Evolutionary conservation across 2,113 vertebrate species (phyloP).

Genomic region (Aphelocoma coerulescens): DNA sequence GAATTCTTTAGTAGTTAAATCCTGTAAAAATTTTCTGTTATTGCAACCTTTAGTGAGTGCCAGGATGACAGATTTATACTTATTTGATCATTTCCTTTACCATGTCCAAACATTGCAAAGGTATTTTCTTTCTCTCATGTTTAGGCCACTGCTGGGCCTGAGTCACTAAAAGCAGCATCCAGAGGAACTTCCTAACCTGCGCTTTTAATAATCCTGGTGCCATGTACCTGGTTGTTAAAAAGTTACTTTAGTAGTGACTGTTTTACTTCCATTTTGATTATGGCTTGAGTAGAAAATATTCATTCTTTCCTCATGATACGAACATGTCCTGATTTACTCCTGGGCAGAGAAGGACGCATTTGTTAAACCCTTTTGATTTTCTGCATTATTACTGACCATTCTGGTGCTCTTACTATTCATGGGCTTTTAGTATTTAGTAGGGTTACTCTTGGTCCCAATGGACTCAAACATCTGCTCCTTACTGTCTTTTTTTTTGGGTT

Average conservation of each 20-base stretch:
- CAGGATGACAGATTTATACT: neutral
- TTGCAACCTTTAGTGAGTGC: neutral
- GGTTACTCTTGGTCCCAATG: neutral
- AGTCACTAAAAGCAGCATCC: neutral
- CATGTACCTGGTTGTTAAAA: neutral
- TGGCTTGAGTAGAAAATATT: neutral
- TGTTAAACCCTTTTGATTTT: neutral
- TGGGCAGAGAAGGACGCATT: neutral
- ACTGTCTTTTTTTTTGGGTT: neutral
- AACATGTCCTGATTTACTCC: neutral
- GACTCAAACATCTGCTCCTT: neutral
- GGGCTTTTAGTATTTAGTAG: neutral
- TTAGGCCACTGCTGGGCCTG: neutral
- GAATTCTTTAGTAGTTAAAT: neutral
- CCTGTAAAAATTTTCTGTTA: neutral
- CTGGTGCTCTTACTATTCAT: neutral
- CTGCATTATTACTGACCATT: neutral
- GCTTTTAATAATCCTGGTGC: neutral
- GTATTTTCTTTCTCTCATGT: conserved; percentile 7
- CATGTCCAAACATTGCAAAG: neutral
- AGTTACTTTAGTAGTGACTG: neutral
- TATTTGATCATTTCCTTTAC: neutral
- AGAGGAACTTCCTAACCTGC: neutral
- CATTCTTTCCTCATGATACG: neutral
- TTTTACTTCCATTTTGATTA: neutral